Evolutionary conservation across 2,113 vertebrate genomes (phyloP).

Genomic region (Phycodurus eques): DNA sequence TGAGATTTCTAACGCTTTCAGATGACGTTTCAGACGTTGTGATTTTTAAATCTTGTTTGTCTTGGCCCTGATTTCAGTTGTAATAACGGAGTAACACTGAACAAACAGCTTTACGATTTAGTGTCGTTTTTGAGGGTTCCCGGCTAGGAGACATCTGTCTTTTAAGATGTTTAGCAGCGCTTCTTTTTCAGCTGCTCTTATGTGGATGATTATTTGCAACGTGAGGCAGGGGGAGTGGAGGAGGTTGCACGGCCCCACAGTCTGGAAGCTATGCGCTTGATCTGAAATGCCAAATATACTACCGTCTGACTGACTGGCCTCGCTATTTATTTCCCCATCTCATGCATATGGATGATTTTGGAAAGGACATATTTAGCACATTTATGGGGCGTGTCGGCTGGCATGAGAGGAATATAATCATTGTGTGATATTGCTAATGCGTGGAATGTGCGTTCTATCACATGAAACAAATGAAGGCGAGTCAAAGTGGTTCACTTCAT

Average conservation of each 20-base stretch:
- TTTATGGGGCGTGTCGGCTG: constrained; percentile 41
- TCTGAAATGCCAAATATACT: constrained; percentile 7
- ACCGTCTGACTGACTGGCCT: not conserved
- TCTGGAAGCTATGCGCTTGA: constrained; percentile 13
- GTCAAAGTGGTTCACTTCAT: not conserved
- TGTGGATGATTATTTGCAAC: constrained; percentile 1
- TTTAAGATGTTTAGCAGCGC: not conserved
- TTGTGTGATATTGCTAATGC: constrained; percentile 62
- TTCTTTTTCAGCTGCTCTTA: not conserved
- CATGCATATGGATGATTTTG: constrained; percentile 10
- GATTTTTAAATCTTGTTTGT: not conserved
- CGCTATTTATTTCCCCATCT: constrained; percentile 23
- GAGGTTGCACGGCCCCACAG: not conserved
- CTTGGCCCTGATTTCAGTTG: not conserved
- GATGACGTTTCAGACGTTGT: not conserved
- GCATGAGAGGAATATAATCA: constrained; percentile 61
- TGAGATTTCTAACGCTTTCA: not conserved
- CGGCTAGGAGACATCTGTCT: not conserved
- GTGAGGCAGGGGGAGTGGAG: not conserved
- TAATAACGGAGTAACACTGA: not conserved
- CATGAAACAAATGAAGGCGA: not conserved
- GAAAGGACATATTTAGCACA: constrained; percentile 39
- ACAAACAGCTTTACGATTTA: not conserved
- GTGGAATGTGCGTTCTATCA: constrained; percentile 57
- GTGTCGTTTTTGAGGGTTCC: not conserved